A percentile compares a stretch with the other conserved stretches of the same genome.
These are phyloP conservation scores for Pocillopora verrucosa DNA, from an alignment of 64 coral and sea anemone species.

Conservation along the genomic window DNA sequence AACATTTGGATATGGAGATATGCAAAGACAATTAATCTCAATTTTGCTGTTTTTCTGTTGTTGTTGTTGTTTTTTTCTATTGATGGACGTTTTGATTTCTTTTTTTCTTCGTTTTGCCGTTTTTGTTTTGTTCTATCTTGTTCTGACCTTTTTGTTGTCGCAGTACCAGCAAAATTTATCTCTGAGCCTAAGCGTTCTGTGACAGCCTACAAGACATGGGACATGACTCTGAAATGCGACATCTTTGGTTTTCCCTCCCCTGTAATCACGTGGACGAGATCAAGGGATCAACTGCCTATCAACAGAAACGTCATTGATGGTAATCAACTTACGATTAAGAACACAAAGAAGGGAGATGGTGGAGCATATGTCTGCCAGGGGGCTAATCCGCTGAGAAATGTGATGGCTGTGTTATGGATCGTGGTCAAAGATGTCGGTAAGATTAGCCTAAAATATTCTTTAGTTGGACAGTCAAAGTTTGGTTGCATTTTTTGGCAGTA, in stretches of 20 bases:
- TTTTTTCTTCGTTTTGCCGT: no score
- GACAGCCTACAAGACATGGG: conserved; percentile 33
- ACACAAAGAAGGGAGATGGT: conserved; percentile 29
- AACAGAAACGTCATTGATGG: conserved; percentile 20
- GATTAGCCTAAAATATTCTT: not conserved
- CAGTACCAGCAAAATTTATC: conserved; percentile 19
- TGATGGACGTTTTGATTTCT: no score
- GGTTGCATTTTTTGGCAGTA: no score
- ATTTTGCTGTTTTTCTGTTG: no score
- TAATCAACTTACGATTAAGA: conserved; percentile 42
- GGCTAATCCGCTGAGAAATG: conserved; percentile 42
- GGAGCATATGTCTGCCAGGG: conserved; percentile 50
- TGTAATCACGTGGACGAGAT: conserved; percentile 41
- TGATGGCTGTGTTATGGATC: conserved; percentile 52
- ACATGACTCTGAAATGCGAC: conserved; percentile 52
- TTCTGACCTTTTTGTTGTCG: no score
- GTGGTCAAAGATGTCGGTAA: conserved; percentile 46
- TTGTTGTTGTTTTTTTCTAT: no score
- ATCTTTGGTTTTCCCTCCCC: conserved; percentile 66
- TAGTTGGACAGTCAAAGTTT: no score
- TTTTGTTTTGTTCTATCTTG: no score
- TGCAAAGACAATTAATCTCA: no score
- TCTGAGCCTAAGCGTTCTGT: conserved; percentile 18
- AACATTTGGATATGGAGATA: no score
- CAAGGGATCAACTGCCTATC: conserved; percentile 5